Conservation (phyloP, 2,113 vertebrate species). For the Rhea pennata region DNA sequence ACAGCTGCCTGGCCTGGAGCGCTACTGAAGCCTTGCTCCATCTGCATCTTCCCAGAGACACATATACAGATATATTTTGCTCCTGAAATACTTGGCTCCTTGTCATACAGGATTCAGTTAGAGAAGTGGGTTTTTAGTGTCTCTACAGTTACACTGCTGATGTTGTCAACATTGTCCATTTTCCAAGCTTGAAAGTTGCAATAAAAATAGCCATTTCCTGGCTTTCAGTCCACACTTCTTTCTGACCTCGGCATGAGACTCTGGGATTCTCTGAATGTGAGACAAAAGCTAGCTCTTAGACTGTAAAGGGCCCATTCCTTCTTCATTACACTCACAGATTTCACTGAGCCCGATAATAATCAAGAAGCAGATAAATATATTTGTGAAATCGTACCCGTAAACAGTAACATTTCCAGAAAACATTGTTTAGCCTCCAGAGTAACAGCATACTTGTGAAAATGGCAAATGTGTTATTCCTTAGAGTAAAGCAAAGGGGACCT, state of each 20-base stretch:
- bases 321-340: background rate
- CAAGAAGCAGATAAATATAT: background rate
- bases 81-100: background rate
- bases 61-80: background rate
- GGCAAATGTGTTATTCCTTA: background rate
- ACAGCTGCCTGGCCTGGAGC: background rate
- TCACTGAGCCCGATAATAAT: background rate
- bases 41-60: background rate
- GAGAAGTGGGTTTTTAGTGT: background rate
- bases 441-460: background rate
- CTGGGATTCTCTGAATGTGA: background rate
- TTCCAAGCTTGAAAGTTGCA: background rate
- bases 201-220: background rate
- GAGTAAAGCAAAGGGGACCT: background rate
- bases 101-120: background rate
- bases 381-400: background rate
- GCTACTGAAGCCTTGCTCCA: background rate
- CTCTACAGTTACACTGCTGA: background rate
- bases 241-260: background rate
- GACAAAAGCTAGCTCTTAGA: background rate
- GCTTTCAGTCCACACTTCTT: background rate
- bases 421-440: background rate
- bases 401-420: background rate
- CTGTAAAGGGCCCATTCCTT: rapidly evolving
- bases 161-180: background rate